Percentiles rank a stretch among this genome's conserved stretches.
These are phyloP conservation scores for Rhynchomys soricoides DNA, from an alignment of 2,113 vertebrate genomes.

Conservation along the genomic window DNA sequence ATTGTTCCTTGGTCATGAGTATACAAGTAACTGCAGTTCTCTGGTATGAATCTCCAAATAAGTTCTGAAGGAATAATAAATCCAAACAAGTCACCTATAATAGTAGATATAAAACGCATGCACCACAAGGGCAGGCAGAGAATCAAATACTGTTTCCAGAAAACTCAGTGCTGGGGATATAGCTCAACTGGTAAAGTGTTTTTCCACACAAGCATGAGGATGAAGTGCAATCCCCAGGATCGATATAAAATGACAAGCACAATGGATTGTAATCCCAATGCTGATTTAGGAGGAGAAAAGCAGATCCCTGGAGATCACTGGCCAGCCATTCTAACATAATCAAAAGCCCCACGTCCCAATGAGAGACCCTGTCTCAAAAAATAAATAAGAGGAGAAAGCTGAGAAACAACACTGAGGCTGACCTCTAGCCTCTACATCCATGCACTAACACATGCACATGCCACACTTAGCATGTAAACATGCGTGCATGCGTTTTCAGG, in stretches of 20 bases:
- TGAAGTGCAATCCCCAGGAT: neutral
- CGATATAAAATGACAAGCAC: slow-evolving; percentile 1
- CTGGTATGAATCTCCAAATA: neutral
- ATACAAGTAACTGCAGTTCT: neutral
- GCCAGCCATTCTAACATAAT: neutral
- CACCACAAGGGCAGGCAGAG: neutral
- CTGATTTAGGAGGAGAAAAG: neutral
- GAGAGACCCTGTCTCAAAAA: neutral
- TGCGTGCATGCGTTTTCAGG: neutral
- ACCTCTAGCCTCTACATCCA: neutral
- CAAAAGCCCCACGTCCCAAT: neutral
- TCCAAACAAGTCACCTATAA: neutral
- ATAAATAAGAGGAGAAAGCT: neutral
- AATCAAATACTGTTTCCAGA: neutral
- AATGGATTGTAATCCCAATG: neutral
- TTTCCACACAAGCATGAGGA: neutral
- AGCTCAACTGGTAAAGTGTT: neutral
- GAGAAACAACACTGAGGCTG: neutral
- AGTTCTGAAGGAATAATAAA: neutral
- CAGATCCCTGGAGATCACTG: too few species aligned
- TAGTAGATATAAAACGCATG: slow-evolving; percentile 11
- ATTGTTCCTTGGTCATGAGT: neutral
- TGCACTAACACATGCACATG: neutral
- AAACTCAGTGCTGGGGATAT: neutral
- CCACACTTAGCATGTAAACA: neutral